Evolutionary conservation across 1,140 invertebrate species (phyloP).

Genomic region (Pissodes strobi): DNA sequence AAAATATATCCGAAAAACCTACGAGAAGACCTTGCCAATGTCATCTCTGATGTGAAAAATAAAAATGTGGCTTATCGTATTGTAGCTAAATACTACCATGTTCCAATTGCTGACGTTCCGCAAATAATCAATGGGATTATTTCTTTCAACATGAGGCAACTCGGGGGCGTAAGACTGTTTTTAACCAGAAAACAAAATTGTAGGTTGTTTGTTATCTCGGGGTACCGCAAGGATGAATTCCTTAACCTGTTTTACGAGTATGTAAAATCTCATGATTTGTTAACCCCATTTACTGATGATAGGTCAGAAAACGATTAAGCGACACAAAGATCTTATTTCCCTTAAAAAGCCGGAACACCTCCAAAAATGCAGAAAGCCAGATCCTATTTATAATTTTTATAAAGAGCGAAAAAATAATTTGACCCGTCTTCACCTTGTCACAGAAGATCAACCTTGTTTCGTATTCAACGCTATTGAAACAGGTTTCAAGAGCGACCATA

Average conservation of each 20-base stretch:
- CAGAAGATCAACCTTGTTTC: slow-evolving; percentile 15
- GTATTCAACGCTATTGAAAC: slow-evolving; percentile 34
- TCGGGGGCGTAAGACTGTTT: not conserved
- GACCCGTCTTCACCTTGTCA: not conserved
- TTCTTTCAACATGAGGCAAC: slow-evolving; percentile 7
- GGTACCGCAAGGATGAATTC: too few relatives aligned
- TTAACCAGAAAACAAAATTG: slow-evolving; percentile 19
- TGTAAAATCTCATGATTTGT: slow-evolving; percentile 21
- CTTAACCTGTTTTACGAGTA: too few relatives aligned
- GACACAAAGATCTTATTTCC: slow-evolving; percentile 26
- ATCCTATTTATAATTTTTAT: slow-evolving; percentile 36
- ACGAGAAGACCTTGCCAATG: slow-evolving; percentile 23
- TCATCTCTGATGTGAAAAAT: slow-evolving; percentile 27
- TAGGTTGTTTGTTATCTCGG: slow-evolving; percentile 9
- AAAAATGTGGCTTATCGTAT: slow-evolving; percentile 21
- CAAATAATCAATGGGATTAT: slow-evolving; percentile 26
- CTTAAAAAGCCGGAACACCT: too few relatives aligned
- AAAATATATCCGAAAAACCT: slow-evolving; percentile 24
- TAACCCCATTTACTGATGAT: slow-evolving; percentile 27
- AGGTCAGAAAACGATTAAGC: slow-evolving; percentile 16
- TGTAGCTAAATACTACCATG: slow-evolving; percentile 14
- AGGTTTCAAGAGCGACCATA: slow-evolving; percentile 28
- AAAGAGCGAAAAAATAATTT: slow-evolving; percentile 19
- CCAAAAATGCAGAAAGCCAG: slow-evolving; percentile 33
- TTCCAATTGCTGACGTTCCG: slow-evolving; percentile 24